These are phyloP conservation scores for Hypsopygia costalis DNA, from an alignment of 2,888 invertebrate species.

Conservation along the genomic window DNA sequence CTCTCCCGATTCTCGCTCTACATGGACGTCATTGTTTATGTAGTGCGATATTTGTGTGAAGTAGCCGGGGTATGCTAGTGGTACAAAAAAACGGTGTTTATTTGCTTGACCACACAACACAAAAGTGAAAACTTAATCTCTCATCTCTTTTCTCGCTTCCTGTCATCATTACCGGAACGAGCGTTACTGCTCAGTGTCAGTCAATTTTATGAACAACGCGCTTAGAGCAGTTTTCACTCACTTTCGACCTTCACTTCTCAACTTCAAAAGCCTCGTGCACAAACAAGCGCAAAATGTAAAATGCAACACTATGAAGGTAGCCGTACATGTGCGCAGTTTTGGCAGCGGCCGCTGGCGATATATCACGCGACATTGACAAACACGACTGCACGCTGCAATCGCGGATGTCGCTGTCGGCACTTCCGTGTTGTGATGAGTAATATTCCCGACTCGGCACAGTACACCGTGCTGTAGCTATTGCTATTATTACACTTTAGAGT, in stretches of 20 bases:
- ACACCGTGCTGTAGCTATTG: constrained; percentile 20
- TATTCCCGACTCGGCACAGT: constrained; percentile 37
- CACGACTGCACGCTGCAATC: constrained; percentile 52
- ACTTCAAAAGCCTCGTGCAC: background rate
- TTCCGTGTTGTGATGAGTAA: constrained; percentile 64
- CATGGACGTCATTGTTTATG: no score
- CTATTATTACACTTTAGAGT: constrained; percentile 1
- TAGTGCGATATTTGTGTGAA: no score
- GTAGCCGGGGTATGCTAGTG: no score
- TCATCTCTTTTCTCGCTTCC: no score
- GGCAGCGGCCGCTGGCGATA: constrained; percentile 52
- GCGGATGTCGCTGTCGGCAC: constrained; percentile 62
- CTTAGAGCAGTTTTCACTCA: no score
- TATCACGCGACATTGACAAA: constrained; percentile 66
- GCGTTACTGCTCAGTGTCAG: no score
- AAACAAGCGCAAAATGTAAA: constrained; percentile 13
- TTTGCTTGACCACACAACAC: no score
- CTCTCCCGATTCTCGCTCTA: no score
- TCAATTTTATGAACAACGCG: no score
- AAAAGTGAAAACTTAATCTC: no score
- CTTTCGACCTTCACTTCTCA: background rate
- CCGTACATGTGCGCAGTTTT: constrained; percentile 45
- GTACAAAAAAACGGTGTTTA: no score
- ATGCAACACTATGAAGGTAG: constrained; percentile 40
- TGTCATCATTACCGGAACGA: no score